phyloP scores from a whole-genome alignment of 2,797 vertebrate genomes.

The Holocentrus rufus region DNA sequence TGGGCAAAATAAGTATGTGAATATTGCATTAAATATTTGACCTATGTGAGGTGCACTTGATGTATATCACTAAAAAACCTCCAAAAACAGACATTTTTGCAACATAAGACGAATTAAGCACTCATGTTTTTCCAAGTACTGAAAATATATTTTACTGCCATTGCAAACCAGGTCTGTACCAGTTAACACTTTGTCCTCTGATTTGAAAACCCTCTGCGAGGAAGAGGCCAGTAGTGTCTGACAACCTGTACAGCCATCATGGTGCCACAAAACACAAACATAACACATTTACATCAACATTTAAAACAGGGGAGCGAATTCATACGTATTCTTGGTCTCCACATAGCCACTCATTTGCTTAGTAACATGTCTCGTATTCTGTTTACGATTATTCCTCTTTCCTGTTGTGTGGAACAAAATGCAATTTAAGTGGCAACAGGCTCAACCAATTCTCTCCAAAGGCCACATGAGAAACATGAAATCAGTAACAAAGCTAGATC shows the following conservation, averaged over 20 bases:
- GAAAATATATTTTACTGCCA: slow-evolving; percentile 54
- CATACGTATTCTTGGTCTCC: slow-evolving; percentile 71
- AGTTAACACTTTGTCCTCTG: slow-evolving; percentile 57
- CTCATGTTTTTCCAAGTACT: slow-evolving; percentile 60
- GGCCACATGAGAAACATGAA: slow-evolving; percentile 88
- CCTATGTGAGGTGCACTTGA: slow-evolving; percentile 57
- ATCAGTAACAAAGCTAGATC: slow-evolving; percentile 90
- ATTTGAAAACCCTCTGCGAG: slow-evolving; percentile 60
- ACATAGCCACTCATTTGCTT: slow-evolving; percentile 74
- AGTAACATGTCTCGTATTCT: slow-evolving; percentile 73
- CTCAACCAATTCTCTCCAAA: slow-evolving; percentile 71
- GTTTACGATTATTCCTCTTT: slow-evolving; percentile 60
- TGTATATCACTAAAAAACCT: slow-evolving; percentile 57
- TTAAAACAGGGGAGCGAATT: slow-evolving; percentile 80
- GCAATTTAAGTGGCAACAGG: slow-evolving; percentile 83
- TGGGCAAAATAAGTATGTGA: slow-evolving; percentile 54
- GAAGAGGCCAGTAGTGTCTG: slow-evolving; percentile 74
- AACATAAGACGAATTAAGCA: slow-evolving; percentile 70
- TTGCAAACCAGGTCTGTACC: slow-evolving; percentile 73
- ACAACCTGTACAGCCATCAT: slow-evolving; percentile 89
- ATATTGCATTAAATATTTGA: slow-evolving; percentile 70
- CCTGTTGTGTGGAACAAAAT: slow-evolving; percentile 68
- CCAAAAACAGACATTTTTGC: slow-evolving; percentile 60
- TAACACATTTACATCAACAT: slow-evolving; percentile 94
- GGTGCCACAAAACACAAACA: slow-evolving; percentile 93